phyloP scores from a whole-genome alignment of 2,797 vertebrate species.

The Eupleurogrammus muticus region DNA sequence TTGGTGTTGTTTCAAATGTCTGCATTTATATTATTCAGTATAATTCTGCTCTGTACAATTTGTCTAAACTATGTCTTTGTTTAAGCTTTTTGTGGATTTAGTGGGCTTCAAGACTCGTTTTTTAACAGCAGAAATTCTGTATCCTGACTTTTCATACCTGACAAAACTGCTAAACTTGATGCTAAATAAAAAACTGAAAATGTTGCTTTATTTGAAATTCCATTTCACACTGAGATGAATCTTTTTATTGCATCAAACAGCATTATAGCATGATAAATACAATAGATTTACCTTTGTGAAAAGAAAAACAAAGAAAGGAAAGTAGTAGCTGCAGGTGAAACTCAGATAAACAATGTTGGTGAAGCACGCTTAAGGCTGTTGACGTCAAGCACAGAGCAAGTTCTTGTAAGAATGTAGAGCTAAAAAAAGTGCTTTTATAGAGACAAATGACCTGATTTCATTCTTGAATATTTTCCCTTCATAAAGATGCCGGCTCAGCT shows the following conservation, averaged over 20 bases:
- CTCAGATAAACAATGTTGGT: constrained; percentile 17
- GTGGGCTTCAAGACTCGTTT: constrained; percentile 10
- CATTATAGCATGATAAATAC: constrained; percentile 71
- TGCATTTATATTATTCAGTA: constrained; percentile 56
- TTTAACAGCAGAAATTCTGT: constrained; percentile 47
- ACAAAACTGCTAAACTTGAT: constrained; percentile 41
- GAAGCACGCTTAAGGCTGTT: constrained; percentile 46
- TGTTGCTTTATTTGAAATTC: background rate
- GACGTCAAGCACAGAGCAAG: background rate
- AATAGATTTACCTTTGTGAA: constrained; percentile 36
- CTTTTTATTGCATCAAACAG: constrained; percentile 81
- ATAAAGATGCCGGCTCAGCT: background rate
- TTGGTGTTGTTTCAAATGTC: constrained; percentile 8
- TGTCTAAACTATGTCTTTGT: background rate
- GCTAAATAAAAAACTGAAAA: constrained; percentile 36
- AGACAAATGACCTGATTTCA: constrained; percentile 29
- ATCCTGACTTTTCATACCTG: constrained; percentile 49
- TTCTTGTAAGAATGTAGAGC: constrained; percentile 18
- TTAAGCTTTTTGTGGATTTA: background rate
- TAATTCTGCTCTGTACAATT: constrained; percentile 10
- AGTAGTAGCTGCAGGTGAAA: constrained; percentile 20
- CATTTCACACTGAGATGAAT: constrained; percentile 42
- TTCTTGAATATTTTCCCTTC: background rate
- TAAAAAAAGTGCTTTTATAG: background rate
- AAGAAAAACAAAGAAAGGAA: constrained; percentile 13